Evolutionary conservation across 2,888 invertebrate species (phyloP).

Genomic region (Lampropteryx suffumata): DNA sequence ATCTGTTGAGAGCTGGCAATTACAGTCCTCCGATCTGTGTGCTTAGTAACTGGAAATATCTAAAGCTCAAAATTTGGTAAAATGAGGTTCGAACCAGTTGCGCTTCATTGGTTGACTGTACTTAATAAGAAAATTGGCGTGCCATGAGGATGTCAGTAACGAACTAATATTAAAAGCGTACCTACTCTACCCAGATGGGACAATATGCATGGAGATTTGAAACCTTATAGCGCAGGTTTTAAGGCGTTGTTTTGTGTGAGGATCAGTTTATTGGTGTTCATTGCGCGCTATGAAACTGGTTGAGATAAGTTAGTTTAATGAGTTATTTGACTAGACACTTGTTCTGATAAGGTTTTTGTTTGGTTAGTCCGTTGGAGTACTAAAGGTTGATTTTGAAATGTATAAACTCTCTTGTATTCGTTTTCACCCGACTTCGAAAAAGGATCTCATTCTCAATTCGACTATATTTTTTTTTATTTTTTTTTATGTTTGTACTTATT

Average conservation of each 20-base stretch:
- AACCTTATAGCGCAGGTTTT: not conserved
- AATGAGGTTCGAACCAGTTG: slow-evolving; percentile 5
- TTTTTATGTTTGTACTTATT: no score
- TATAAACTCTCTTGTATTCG: no score
- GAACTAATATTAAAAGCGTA: slow-evolving; percentile 26
- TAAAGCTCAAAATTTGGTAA: slow-evolving; percentile 4
- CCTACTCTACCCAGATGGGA: slow-evolving; percentile 12
- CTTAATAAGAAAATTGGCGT: slow-evolving; percentile 33
- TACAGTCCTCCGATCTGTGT: not conserved
- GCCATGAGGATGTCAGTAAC: slow-evolving; percentile 30
- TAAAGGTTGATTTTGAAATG: no score
- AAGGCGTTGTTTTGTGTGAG: slow-evolving; percentile 2
- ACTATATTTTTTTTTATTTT: no score
- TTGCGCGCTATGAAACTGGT: slow-evolving; percentile 13
- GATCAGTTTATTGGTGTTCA: slow-evolving; percentile 19
- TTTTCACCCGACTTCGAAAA: no score
- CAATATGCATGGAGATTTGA: not conserved
- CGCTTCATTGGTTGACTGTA: slow-evolving; percentile 23
- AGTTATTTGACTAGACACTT: slow-evolving; percentile 5
- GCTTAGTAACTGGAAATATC: not conserved
- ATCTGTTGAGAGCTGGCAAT: no score
- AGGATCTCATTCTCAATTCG: no score
- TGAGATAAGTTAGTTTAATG: slow-evolving; percentile 16
- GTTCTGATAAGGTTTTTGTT: no score
- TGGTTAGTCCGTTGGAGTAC: no score